Conservation (phyloP, 23 tunicate genomes). For the Phallusia fumigata region DNA sequence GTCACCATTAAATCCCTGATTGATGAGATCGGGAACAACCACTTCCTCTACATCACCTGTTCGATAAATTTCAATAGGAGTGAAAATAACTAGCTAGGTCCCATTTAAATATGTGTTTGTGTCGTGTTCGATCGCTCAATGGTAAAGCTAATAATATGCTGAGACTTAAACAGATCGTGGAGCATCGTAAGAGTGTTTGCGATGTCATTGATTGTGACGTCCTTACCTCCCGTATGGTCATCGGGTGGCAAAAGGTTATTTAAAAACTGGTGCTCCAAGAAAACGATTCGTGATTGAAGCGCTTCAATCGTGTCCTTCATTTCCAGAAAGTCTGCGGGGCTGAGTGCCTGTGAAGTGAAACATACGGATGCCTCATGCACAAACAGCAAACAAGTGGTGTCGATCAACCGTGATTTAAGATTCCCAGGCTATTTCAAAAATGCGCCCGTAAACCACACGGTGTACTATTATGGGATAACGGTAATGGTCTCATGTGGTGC, state of each 20-base stretch:
- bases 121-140: no score
- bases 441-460: not conserved
- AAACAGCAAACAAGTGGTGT: not conserved
- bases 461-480: not conserved
- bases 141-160: no score
- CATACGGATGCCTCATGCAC: not conserved
- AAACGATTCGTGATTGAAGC: conserved; percentile 24
- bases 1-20: not conserved
- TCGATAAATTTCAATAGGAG: not conserved
- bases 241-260: not conserved
- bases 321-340: not conserved
- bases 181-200: no score
- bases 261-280: conserved; percentile 25
- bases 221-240: no score
- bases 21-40: not conserved
- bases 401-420: not conserved
- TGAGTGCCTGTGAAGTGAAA: conserved; percentile 4
- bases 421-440: not conserved
- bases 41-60: not conserved
- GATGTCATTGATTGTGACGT: no score
- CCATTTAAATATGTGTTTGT: no score
- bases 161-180: no score
- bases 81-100: no score
- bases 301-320: conserved; percentile 31
- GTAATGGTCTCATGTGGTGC: not conserved